Conservation (phyloP, 2,113 vertebrate genomes). For the Octodon degus region DNA sequence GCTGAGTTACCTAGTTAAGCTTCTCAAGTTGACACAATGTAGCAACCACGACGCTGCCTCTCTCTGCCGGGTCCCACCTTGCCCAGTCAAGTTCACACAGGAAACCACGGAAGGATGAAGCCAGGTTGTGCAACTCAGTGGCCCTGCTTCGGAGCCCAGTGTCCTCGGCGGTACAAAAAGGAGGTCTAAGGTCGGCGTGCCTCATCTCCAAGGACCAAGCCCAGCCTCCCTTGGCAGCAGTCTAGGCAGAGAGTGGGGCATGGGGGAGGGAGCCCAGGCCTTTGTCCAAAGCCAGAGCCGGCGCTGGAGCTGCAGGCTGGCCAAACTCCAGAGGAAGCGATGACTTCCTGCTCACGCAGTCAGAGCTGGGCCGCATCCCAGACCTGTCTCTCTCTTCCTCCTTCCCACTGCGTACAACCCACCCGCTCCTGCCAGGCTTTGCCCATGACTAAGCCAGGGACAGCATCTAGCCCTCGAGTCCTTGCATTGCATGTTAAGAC, state of each 20-base stretch:
- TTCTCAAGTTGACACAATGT: too few relatives aligned
- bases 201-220: background rate
- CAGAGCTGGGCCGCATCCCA: background rate
- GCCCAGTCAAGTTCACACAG: background rate
- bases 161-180: background rate
- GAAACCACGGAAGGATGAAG: background rate
- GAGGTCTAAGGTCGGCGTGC: background rate
- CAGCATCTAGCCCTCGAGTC: background rate
- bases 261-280: background rate
- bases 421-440: background rate
- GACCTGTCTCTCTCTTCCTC: background rate
- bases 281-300: background rate
- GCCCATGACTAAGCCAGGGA: background rate
- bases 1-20: too few relatives aligned
- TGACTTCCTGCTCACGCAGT: background rate
- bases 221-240: background rate
- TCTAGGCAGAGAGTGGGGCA: background rate
- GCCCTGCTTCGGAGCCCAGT: background rate
- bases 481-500: background rate
- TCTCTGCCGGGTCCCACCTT: background rate
- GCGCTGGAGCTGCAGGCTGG: background rate
- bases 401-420: background rate
- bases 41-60: too few relatives aligned
- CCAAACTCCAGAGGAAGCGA: background rate
- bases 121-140: background rate